Conservation (phyloP, 2,888 invertebrate genomes). For the Drosophila histrio region DNA sequence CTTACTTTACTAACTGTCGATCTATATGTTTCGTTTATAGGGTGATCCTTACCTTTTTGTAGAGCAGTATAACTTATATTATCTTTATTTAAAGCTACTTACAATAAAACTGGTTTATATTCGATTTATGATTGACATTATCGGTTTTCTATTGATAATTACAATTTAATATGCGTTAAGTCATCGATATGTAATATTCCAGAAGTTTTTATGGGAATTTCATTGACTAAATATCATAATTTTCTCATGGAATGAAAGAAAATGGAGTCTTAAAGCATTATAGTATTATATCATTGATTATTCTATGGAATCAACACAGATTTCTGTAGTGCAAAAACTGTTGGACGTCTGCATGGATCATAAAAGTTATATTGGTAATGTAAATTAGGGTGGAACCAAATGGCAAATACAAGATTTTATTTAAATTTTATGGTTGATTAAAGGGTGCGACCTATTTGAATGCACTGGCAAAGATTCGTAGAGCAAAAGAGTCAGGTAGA, state of each 20-base stretch:
- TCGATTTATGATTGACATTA: background rate
- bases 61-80: background rate
- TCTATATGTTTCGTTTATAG: too few species aligned
- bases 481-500: background rate
- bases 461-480: background rate
- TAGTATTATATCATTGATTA: background rate
- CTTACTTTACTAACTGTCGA: too few species aligned
- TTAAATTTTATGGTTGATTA: slow-evolving; percentile 9
- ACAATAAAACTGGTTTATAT: slow-evolving; percentile 5
- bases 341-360: slow-evolving; percentile 1
- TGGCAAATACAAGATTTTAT: slow-evolving; percentile 1
- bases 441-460: slow-evolving; percentile 33
- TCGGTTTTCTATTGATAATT: slow-evolving; percentile 3
- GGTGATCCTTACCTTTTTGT: background rate
- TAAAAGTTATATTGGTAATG: background rate
- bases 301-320: background rate
- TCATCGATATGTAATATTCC: background rate
- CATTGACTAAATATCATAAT: background rate
- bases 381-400: slow-evolving; percentile 3
- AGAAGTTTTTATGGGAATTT: background rate
- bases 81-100: slow-evolving; percentile 5
- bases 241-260: background rate
- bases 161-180: background rate
- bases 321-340: background rate
- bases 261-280: background rate